These are phyloP conservation scores for Austrofundulus limnaeus DNA, from an alignment of 2,113 vertebrate species.

Conservation along the genomic window DNA sequence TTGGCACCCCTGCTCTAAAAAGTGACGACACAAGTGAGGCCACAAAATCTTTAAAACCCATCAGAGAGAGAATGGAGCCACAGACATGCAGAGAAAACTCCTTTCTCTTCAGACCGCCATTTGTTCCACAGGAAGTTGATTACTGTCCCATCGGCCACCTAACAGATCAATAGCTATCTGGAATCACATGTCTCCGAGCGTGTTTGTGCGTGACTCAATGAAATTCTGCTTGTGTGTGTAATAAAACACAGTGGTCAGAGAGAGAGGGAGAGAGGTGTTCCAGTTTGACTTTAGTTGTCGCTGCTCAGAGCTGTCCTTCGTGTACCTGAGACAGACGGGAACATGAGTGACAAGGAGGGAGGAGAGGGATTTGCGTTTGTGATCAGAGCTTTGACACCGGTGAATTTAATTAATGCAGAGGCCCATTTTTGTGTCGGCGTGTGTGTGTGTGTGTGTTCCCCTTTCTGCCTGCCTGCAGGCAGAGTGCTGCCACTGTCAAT, in stretches of 20 bases:
- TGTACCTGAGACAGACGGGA: constrained; percentile 16
- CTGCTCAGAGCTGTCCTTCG: constrained; percentile 30
- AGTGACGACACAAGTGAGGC: constrained; percentile 4
- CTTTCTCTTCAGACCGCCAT: constrained; percentile 17
- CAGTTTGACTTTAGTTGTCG: constrained; percentile 35
- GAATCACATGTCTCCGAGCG: constrained; percentile 19
- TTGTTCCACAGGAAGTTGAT: constrained; percentile 59
- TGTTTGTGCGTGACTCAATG: constrained; percentile 16
- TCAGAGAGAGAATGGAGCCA: constrained; percentile 17
- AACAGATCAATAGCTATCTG: constrained; percentile 66
- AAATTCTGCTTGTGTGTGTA: background rate
- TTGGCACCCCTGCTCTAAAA: too few species aligned
- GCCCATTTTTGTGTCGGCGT: constrained; percentile 20
- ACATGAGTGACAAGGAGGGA: constrained; percentile 41
- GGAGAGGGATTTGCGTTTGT: constrained; percentile 40
- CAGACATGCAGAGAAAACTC: constrained; percentile 24
- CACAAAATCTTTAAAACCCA: constrained; percentile 24
- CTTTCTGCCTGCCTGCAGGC: constrained; percentile 56
- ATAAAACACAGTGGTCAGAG: background rate
- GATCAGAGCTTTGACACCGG: constrained; percentile 63
- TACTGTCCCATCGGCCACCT: constrained; percentile 50
- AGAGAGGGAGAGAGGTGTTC: constrained; percentile 1
- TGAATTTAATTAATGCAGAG: constrained; percentile 62
- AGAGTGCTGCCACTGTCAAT: constrained; percentile 47
- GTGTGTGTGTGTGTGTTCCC: constrained; percentile 48